Evolutionary conservation across 35 echinoderm and acorn worm genomes (phyloP), one percentile per base, ranked within the genome.

Genomic region (Heliocidaris erythrogramma): DNA sequence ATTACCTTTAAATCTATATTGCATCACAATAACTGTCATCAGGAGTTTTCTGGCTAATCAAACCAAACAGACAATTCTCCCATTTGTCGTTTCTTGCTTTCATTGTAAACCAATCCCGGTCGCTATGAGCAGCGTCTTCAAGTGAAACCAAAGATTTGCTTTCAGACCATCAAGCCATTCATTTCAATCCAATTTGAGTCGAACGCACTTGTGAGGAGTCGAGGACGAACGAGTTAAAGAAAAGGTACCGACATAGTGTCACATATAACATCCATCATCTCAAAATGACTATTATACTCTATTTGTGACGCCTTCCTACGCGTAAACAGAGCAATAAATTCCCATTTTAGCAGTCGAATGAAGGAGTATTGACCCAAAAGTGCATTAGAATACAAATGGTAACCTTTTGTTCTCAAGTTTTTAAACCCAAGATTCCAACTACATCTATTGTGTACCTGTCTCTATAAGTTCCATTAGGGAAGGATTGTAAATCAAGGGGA

Each of bases 251-350:
- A 27, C 65, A n/a, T n/a, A 21, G 65, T 78, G 65, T 78, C 65
- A 78, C 7, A 27, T 29, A 27, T n/a, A 78, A 78, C 65, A 78
- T 78, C 65, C 18, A 78, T 78, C 65, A 78, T n/a, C 18, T 27
- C 21, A 7, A 21, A 78, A 27, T 78, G 21, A 78, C 65, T n/a
- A 78, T 18, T 17, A 78, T 78, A 7, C 65, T n/a, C 18, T 78
- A 24, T 78, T 21, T 18, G 65, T 24, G 65, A 78, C 17, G 65
- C 65, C 65, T 78, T 78, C 18, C 3, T 27, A 78, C 65, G 65
- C 65, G 65, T 78, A 78, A 78, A 78, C 65, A 78, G n/a, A n/a
- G 65, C 21, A 21, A 78, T 78, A 78, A 78, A 78, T 78, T 78
- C 65, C 65, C 7, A 78, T 78, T 78, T 78, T 78, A 78, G 65